phyloP scores from a whole-genome alignment of 2,113 vertebrate genomes.

The Calidris pugnax region DNA sequence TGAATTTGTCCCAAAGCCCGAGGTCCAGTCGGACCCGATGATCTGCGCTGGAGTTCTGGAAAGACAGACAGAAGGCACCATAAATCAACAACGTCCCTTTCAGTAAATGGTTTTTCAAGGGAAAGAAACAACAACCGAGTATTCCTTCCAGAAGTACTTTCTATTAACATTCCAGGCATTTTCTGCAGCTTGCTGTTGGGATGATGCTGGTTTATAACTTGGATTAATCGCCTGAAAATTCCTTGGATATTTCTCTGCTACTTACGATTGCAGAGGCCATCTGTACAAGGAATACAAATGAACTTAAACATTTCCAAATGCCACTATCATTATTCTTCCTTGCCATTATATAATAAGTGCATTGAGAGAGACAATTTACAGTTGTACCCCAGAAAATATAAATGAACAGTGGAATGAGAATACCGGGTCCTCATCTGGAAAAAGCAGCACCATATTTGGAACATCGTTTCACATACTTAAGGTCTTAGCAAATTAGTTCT shows the following conservation, averaged over 20 bases:
- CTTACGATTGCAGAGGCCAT: constrained; percentile 59
- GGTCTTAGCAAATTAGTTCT: constrained; percentile 59
- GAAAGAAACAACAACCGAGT: background rate
- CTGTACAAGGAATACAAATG: constrained; percentile 57
- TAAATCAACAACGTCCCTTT: background rate
- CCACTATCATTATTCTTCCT: constrained; percentile 53
- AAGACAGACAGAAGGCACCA: constrained; percentile 31
- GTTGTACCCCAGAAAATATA: constrained; percentile 40
- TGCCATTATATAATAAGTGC: constrained; percentile 35
- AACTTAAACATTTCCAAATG: constrained; percentile 65
- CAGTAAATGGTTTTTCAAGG: background rate
- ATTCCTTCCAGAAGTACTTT: background rate
- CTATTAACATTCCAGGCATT: constrained; percentile 11
- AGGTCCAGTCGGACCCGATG: constrained; percentile 95
- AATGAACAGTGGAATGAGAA: constrained; percentile 39
- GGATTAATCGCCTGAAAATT: constrained; percentile 38
- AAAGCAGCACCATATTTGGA: constrained; percentile 36
- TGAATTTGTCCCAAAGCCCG: constrained; percentile 99
- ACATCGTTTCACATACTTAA: constrained; percentile 25
- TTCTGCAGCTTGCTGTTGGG: constrained; percentile 3
- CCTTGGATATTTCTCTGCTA: constrained; percentile 30
- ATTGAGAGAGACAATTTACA: constrained; percentile 56
- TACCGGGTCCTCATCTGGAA: constrained; percentile 30
- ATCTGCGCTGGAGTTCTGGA: constrained; percentile 95
- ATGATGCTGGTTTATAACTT: constrained; percentile 25